Conservation (phyloP, 1,140 invertebrate species). For the Magallana gigas region DNA sequence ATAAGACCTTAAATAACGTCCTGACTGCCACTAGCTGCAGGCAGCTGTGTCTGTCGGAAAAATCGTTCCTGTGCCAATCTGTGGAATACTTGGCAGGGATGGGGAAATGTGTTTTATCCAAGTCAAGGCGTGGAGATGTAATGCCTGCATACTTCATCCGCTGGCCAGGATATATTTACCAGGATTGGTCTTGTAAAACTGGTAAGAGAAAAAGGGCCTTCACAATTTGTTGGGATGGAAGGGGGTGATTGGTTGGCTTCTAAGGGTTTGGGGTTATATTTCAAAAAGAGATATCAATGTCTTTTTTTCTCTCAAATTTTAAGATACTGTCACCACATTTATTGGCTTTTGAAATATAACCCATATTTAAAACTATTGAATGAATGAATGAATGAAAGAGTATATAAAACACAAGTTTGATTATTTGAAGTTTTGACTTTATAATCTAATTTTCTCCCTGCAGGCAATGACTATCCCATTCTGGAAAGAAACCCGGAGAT, state of each 20-base stretch:
- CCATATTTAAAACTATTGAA: no score
- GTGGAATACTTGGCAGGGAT: slow-evolving; percentile 53
- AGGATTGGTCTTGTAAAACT: slow-evolving; percentile 65
- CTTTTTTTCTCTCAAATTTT: no score
- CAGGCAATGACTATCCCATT: slow-evolving; percentile 55
- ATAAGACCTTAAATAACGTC: slow-evolving; percentile 47
- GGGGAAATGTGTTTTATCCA: slow-evolving; percentile 60
- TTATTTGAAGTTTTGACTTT: background rate
- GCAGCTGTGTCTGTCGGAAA: slow-evolving; percentile 63
- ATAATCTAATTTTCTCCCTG: slow-evolving; percentile 4
- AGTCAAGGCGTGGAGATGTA: slow-evolving; percentile 28
- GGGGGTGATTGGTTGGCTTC: no score
- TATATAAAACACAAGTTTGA: background rate
- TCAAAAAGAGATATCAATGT: no score
- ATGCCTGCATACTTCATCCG: slow-evolving; percentile 52
- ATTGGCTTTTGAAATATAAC: no score
- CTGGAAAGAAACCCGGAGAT: slow-evolving; percentile 56
- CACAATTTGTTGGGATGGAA: background rate
- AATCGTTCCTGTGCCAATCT: slow-evolving; percentile 65
- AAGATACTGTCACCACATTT: no score
- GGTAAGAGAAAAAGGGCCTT: slow-evolving; percentile 47
- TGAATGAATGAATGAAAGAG: background rate
- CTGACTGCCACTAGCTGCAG: slow-evolving; percentile 59
- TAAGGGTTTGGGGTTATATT: no score
- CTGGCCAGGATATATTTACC: slow-evolving; percentile 64